These are phyloP conservation scores for Muraenolepis orangiensis DNA, from an alignment of 2,797 vertebrate species.

Conservation along the genomic window DNA sequence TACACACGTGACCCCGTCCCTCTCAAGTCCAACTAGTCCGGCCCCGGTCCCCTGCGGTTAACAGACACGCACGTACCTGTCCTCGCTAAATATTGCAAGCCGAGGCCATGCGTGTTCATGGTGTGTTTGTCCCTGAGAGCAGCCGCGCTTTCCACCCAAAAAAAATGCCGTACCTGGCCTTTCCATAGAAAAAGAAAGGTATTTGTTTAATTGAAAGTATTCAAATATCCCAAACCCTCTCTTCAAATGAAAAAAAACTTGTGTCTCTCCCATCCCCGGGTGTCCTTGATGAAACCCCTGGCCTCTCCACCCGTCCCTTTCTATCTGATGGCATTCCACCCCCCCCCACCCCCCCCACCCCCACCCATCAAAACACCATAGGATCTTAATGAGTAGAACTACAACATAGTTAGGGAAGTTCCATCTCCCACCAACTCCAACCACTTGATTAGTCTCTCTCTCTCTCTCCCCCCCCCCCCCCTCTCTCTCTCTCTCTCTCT, in stretches of 20 bases:
- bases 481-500: neutral
- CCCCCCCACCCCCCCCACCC: slow-evolving; percentile 54
- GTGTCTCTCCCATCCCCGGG: slow-evolving; percentile 33
- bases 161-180: too few relatives aligned
- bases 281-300: slow-evolving; percentile 48
- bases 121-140: neutral
- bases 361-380: slow-evolving; percentile 41
- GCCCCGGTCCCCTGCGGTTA: too few relatives aligned
- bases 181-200: too few relatives aligned
- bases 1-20: too few relatives aligned
- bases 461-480: too few relatives aligned
- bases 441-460: neutral
- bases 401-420: slow-evolving; percentile 50
- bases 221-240: too few relatives aligned
- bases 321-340: slow-evolving; percentile 27
- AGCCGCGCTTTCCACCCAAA: neutral
- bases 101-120: too few relatives aligned
- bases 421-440: slow-evolving; percentile 34
- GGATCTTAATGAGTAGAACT: slow-evolving; percentile 62
- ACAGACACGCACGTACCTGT: neutral
- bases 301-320: slow-evolving; percentile 14
- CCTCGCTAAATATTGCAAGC: too few relatives aligned
- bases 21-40: too few relatives aligned
- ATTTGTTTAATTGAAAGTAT: too few relatives aligned
- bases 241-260: too few relatives aligned